phyloP scores from a whole-genome alignment of 2,113 vertebrate species.

The Lichenostomus cassidix region DNA sequence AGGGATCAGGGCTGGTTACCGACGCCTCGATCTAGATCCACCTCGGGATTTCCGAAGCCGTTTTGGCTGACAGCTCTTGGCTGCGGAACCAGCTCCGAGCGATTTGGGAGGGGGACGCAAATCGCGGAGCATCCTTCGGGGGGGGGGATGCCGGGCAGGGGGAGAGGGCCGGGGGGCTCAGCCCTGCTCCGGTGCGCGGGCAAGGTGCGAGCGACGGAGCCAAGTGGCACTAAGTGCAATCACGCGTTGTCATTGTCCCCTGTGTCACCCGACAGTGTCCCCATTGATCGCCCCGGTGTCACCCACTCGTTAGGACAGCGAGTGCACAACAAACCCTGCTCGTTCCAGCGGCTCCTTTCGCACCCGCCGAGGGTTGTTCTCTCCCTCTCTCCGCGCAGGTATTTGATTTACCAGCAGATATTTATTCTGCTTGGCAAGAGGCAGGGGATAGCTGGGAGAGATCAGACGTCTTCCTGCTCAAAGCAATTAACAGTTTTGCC shows the following conservation, averaged over 20 bases:
- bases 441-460: background rate
- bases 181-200: background rate
- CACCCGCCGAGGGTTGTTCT: background rate
- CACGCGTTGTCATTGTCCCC: slow-evolving; percentile 33
- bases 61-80: background rate
- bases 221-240: background rate
- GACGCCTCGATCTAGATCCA: background rate
- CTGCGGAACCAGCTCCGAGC: background rate
- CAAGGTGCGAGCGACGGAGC: background rate
- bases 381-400: background rate
- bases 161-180: background rate
- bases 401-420: slow-evolving; percentile 21
- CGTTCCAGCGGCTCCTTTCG: background rate
- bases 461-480: slow-evolving; percentile 6
- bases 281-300: background rate
- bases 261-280: background rate
- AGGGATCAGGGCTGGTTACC: background rate
- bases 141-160: background rate
- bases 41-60: background rate
- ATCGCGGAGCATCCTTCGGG: background rate
- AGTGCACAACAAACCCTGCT: background rate
- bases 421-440: background rate
- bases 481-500: slow-evolving; percentile 22
- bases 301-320: background rate
- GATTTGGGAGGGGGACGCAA: too few relatives aligned